phyloP scores from a whole-genome alignment of 2,113 vertebrate genomes.

The Antidorcas marsupialis region DNA sequence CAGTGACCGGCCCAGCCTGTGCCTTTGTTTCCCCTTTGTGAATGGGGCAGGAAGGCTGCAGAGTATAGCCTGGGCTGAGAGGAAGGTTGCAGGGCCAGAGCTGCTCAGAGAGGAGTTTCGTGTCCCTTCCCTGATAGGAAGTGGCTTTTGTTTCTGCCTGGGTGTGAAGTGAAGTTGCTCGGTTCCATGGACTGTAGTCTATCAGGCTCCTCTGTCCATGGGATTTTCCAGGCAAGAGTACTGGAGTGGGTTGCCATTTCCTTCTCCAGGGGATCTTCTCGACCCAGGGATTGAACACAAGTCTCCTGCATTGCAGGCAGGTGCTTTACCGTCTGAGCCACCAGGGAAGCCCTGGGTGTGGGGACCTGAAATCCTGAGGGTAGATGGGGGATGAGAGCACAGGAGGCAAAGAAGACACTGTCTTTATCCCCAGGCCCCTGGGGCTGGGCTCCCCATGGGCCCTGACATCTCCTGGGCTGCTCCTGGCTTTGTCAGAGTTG shows the following conservation, averaged over 20 bases:
- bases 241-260: neutral
- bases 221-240: neutral
- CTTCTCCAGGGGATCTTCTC: neutral
- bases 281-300: neutral
- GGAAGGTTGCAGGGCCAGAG: neutral
- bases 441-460: neutral
- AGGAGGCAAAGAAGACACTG: neutral
- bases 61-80: neutral
- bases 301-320: neutral
- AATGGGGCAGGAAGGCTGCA: neutral
- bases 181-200: neutral
- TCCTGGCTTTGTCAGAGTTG: neutral
- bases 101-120: neutral
- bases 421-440: neutral
- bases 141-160: constrained; percentile 32
- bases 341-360: neutral
- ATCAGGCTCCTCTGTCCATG: neutral
- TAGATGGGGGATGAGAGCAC: neutral
- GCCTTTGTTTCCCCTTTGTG: neutral
- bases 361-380: neutral
- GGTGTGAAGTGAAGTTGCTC: neutral
- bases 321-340: neutral
- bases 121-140: neutral
- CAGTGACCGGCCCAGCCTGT: neutral
- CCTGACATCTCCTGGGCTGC: neutral